A percentile compares a stretch with the other conserved stretches of the same genome.
phyloP scores from a whole-genome alignment of 2,113 vertebrate genomes.

The Panthera uncia region DNA sequence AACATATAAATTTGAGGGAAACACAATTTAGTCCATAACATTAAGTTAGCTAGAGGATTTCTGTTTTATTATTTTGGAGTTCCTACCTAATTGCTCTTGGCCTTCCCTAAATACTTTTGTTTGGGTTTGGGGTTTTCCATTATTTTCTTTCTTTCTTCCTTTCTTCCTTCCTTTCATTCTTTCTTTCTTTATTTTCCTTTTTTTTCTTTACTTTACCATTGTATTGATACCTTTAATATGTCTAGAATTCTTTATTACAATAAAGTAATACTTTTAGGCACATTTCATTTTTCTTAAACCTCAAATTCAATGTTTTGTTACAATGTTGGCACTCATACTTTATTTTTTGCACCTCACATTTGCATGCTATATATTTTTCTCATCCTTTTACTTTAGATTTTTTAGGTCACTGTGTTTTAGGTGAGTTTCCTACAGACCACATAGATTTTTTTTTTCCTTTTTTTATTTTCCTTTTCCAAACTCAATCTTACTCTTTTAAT shows the following conservation, averaged over 20 bases:
- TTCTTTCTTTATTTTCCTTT: background rate
- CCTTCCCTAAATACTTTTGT: background rate
- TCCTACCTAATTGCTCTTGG: background rate
- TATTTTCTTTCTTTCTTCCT: too few relatives aligned
- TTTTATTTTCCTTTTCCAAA: background rate
- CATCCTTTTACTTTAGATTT: background rate
- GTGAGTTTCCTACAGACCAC: background rate
- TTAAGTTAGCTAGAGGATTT: background rate
- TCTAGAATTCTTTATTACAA: background rate
- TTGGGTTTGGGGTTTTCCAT: background rate
- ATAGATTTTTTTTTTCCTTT: background rate
- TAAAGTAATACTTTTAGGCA: background rate
- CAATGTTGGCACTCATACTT: background rate
- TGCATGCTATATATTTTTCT: background rate
- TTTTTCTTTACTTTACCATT: background rate
- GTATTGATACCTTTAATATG: background rate
- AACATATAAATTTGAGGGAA: background rate
- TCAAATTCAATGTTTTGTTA: background rate
- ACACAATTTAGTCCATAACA: background rate
- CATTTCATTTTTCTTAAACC: background rate
- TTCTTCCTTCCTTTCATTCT: too few relatives aligned
- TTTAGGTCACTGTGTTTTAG: background rate
- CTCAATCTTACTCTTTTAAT: background rate
- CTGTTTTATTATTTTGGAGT: background rate
- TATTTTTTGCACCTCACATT: background rate